phyloP scores from a whole-genome alignment of 2,888 invertebrate species.

The Cordilura impudica region DNA sequence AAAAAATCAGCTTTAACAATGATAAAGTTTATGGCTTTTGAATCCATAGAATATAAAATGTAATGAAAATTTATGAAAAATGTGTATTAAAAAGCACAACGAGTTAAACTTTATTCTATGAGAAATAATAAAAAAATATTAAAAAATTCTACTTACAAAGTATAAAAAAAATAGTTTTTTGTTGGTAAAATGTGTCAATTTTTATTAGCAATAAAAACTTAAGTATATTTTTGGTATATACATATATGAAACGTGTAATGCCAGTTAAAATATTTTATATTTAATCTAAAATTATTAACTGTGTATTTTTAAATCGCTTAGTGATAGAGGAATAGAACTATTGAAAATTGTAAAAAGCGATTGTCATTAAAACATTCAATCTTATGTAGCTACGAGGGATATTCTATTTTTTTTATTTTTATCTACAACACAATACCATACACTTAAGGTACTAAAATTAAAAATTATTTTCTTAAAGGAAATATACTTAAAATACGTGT shows the following conservation, averaged over 20 bases:
- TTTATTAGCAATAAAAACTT: constrained; percentile 36
- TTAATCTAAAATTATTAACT: neutral
- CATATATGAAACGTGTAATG: neutral
- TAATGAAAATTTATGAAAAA: constrained; percentile 44
- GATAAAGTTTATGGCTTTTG: constrained; percentile 59
- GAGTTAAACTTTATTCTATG: neutral
- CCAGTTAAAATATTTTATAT: neutral
- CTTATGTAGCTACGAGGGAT: too few relatives aligned
- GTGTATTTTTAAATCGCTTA: neutral
- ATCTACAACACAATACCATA: too few relatives aligned
- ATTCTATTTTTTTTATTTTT: too few relatives aligned
- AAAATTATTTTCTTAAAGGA: too few relatives aligned
- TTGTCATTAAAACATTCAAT: too few relatives aligned
- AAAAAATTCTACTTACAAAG: neutral
- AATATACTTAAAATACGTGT: too few relatives aligned
- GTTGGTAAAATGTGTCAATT: constrained; percentile 18
- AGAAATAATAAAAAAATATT: constrained; percentile 8
- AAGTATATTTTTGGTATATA: constrained; percentile 6
- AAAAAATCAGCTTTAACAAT: constrained; percentile 34
- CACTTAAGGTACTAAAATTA: too few relatives aligned
- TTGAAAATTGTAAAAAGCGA: too few relatives aligned
- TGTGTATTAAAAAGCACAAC: constrained; percentile 9
- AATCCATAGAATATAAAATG: constrained; percentile 49
- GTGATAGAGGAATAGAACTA: too few relatives aligned
- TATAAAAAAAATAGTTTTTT: neutral